Evolutionary conservation across 2,113 vertebrate species (phyloP).

Genomic region (Gambusia affinis): DNA sequence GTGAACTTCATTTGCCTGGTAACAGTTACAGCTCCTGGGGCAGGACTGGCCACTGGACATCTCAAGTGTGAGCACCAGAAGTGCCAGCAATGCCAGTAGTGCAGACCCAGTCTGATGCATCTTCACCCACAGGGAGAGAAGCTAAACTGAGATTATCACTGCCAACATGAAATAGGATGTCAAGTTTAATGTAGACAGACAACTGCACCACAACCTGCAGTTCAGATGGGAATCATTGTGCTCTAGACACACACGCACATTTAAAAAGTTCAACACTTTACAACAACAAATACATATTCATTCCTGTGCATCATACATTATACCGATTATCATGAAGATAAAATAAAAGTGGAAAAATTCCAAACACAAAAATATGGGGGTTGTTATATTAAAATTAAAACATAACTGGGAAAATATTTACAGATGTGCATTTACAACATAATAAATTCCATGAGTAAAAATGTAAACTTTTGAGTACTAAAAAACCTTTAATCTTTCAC

Average conservation of each 20-base stretch:
- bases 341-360: too few relatives aligned
- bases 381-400: too few relatives aligned
- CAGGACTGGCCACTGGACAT: slow-evolving; percentile 69
- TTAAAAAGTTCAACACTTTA: too few relatives aligned
- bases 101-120: slow-evolving; percentile 41
- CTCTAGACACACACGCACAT: not conserved
- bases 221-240: slow-evolving; percentile 11
- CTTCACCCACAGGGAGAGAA: slow-evolving; percentile 12
- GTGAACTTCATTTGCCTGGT: slow-evolving; percentile 90
- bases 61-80: slow-evolving; percentile 68
- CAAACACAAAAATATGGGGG: too few relatives aligned
- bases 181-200: slow-evolving; percentile 7
- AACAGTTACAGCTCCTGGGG: slow-evolving; percentile 90
- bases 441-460: too few relatives aligned
- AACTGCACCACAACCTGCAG: slow-evolving; percentile 7
- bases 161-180: slow-evolving; percentile 28
- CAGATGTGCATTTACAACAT: too few relatives aligned
- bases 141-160: slow-evolving; percentile 27
- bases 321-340: too few relatives aligned
- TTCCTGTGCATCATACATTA: too few relatives aligned
- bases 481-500: too few relatives aligned
- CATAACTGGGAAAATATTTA: too few relatives aligned
- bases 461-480: too few relatives aligned
- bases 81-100: slow-evolving; percentile 71
- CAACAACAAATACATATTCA: too few relatives aligned